Conservation (phyloP, 2,888 invertebrate species). For the Cephus sareptanus region DNA sequence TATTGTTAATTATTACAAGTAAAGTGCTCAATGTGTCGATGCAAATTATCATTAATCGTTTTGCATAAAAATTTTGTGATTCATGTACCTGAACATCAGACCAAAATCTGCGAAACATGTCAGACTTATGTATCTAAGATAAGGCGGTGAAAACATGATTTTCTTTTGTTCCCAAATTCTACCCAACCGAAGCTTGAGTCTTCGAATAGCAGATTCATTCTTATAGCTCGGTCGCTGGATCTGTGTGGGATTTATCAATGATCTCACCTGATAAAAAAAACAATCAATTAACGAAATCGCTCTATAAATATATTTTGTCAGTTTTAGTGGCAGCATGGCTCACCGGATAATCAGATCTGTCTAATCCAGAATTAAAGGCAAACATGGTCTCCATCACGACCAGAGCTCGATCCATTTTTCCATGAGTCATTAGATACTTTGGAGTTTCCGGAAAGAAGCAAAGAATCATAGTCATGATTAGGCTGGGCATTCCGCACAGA, state of each 20-base stretch:
- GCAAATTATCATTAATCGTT: background rate
- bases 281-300: background rate
- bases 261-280: constrained; percentile 1
- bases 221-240: constrained; percentile 6
- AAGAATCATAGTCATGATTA: constrained; percentile 74
- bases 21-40: background rate
- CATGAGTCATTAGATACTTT: constrained; percentile 75
- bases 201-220: background rate
- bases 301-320: background rate
- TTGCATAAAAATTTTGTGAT: constrained; percentile 10
- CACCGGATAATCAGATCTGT: constrained; percentile 68
- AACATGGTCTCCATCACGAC: constrained; percentile 70
- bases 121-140: constrained; percentile 68
- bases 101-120: constrained; percentile 73
- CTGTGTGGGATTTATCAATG: constrained; percentile 9
- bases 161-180: constrained; percentile 34
- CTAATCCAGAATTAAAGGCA: constrained; percentile 68
- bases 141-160: constrained; percentile 69
- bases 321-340: constrained; percentile 35
- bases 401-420: constrained; percentile 68
- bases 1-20: background rate
- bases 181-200: constrained; percentile 20
- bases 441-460: constrained; percentile 82
- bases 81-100: constrained; percentile 70
- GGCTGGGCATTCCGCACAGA: constrained; percentile 76